Percentiles rank a stretch among this genome's conserved stretches.
Evolutionary conservation across 2,113 vertebrate species (phyloP).

Genomic region (Psittacula cyanocephala): DNA sequence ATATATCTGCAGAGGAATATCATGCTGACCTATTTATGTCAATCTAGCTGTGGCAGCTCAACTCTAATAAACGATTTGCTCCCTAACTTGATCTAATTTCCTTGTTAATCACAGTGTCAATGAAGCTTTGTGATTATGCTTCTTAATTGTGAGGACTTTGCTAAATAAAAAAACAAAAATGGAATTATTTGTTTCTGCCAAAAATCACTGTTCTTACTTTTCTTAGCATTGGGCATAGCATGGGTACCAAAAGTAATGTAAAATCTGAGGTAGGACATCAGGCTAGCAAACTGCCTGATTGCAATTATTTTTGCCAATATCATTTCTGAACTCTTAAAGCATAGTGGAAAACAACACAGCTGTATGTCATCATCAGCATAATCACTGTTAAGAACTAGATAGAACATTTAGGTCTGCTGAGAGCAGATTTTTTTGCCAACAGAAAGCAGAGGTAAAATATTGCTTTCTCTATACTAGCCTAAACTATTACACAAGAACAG

Average conservation of each 20-base stretch:
- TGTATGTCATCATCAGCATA: not conserved
- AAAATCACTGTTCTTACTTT: not conserved
- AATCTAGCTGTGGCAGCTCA: not conserved
- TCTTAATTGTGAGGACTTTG: not conserved
- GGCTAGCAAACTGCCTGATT: not conserved
- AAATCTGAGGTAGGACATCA: not conserved
- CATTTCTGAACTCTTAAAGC: not conserved
- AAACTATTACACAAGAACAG: not conserved
- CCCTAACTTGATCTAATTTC: not conserved
- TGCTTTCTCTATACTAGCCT: not conserved
- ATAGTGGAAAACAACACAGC: not conserved
- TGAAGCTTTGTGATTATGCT: not conserved
- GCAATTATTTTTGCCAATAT: not conserved
- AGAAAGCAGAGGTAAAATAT: not conserved
- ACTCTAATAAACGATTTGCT: not conserved
- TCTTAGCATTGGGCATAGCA: not conserved
- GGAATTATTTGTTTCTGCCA: not conserved
- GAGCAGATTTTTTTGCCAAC: not conserved
- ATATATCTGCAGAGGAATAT: not conserved
- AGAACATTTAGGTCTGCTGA: not conserved
- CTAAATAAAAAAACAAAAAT: not conserved
- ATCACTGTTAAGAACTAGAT: not conserved
- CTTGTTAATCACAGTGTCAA: not conserved
- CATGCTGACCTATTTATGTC: not conserved
- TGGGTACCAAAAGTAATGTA: not conserved